Evolutionary conservation across 2,888 invertebrate genomes (phyloP), one percentile per base, ranked within the genome.

Genomic region (Barypeithes pellucidus): DNA sequence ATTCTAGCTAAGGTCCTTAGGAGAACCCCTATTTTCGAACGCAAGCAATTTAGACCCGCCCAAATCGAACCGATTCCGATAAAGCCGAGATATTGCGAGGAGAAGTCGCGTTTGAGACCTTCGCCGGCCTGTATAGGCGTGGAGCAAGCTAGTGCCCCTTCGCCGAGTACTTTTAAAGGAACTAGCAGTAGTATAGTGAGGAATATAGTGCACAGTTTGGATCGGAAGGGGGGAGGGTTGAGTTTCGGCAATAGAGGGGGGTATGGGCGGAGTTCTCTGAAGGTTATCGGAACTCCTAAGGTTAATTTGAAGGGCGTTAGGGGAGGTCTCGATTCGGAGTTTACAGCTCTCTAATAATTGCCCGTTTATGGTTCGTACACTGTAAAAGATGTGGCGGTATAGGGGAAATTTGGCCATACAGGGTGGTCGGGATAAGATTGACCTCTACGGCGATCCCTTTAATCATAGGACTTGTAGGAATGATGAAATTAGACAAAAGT

Each of bases 201-300:
- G 72, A 85, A 82, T 75, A 85, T 86, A 52, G 85, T 86, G 52
- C 85, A 86, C 47, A 84, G 81, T 57, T 79, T 86, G 43, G 86
- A 86, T 78, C 77, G 82, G 16, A 84, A 83, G 70, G 85, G 85
- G 18, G 80, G 78, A 14, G 69, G 69, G 5, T 52, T 67, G n/a
- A 78, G 78, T 52, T 82, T 84, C 41, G 79, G 82, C 3, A 81
- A 77, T 47, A 78, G 85, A 18, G 77, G 77, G 24, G 77, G 80
- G 14, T 85, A 81, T 67, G 86, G 85, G 1, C 75, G 85, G 75
- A 83, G 85, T 72, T 85, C 85, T 3, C 75, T 86, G 62, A 85
- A 84, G 76, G 82, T 84, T 8, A 67, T 77, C 3, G 84, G 84
- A 5, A 82, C 77, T 57, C 81, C 82, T 3, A 85, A 84, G 75